Conservation (phyloP, 2,888 invertebrate species). For the Calameuta idolon region DNA sequence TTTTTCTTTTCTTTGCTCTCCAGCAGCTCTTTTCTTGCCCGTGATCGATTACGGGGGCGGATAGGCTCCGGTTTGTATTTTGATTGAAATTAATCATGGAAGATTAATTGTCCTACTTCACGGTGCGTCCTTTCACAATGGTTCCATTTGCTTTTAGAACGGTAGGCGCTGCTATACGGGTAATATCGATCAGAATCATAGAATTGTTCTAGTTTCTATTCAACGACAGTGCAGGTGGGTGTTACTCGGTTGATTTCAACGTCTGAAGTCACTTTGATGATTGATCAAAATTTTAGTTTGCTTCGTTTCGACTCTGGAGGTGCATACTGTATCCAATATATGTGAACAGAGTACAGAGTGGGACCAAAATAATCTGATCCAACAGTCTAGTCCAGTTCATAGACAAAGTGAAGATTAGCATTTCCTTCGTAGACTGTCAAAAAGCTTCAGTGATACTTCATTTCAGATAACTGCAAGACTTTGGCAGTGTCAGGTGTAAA, state of each 20-base stretch:
- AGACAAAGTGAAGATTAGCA: neutral
- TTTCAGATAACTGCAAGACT: neutral
- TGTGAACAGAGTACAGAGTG: too few relatives aligned
- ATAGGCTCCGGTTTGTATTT: constrained; percentile 7
- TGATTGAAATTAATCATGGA: constrained; percentile 8
- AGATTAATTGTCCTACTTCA: neutral
- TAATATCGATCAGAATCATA: neutral
- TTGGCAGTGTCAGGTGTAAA: neutral
- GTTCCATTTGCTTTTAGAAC: neutral
- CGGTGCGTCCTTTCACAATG: neutral
- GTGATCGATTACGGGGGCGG: constrained; percentile 1
- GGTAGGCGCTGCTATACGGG: neutral
- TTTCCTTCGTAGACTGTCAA: neutral
- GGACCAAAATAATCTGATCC: neutral
- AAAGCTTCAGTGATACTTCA: neutral
- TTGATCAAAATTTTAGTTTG: neutral
- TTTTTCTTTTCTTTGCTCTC: neutral
- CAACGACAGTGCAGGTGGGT: neutral
- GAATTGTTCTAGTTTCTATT: neutral
- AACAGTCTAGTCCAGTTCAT: neutral
- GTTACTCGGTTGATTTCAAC: neutral
- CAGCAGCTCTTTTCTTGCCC: neutral
- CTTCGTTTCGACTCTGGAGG: neutral
- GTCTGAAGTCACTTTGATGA: neutral
- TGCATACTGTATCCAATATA: too few relatives aligned